Conservation (phyloP, 2,113 vertebrate genomes). For the Aplodontia rufa region DNA sequence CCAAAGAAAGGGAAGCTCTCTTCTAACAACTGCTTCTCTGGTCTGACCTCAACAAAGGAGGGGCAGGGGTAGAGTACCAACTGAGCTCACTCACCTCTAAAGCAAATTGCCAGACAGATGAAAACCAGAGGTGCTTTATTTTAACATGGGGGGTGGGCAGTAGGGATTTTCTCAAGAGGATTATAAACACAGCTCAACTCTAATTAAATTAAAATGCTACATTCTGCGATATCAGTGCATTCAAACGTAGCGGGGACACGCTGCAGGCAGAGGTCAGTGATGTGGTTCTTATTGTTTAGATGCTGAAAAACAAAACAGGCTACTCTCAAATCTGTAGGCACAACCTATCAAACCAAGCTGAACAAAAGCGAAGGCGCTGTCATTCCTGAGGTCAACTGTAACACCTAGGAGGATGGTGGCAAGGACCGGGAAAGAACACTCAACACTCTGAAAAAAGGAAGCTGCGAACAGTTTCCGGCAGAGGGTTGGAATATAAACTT, state of each 20-base stretch:
- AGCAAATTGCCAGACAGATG: neutral
- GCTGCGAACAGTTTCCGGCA: neutral
- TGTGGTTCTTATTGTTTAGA: conserved; percentile 51
- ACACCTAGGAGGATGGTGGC: neutral
- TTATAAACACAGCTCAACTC: conserved; percentile 36
- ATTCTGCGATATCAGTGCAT: conserved; percentile 58
- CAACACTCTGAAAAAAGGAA: neutral
- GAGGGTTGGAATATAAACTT: neutral
- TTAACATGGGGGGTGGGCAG: neutral
- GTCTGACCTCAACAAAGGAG: neutral
- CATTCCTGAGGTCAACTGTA: neutral
- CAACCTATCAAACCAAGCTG: neutral
- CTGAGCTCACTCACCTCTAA: neutral
- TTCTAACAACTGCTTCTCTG: neutral
- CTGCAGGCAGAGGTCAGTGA: neutral
- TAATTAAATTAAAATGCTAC: conserved; percentile 78
- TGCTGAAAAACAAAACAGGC: neutral
- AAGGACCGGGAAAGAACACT: neutral
- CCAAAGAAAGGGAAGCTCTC: neutral
- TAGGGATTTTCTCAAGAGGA: conserved; percentile 47
- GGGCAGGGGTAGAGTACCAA: neutral
- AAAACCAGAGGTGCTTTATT: conserved; percentile 58
- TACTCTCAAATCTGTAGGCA: conserved; percentile 57
- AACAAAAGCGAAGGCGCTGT: neutral
- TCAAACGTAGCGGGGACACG: neutral